Evolutionary conservation across 2,888 invertebrate species (phyloP).

Genomic region (Lacanobia oleracea): DNA sequence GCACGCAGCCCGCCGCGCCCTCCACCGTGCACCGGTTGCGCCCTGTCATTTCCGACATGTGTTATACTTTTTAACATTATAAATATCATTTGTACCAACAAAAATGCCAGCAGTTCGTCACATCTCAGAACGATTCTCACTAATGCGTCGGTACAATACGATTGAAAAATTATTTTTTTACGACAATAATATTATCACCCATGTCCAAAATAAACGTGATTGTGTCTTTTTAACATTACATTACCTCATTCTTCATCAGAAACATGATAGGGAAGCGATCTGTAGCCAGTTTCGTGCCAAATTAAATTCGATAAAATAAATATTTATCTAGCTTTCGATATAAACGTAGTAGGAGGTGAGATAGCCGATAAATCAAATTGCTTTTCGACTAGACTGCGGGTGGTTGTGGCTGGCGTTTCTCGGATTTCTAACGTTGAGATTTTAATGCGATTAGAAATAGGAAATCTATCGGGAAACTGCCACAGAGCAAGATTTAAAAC

Average conservation of each 20-base stretch:
- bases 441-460: conserved; percentile 71
- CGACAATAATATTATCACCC: neutral
- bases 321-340: conserved; percentile 90
- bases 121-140: conserved; percentile 55
- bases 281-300: conserved; percentile 86
- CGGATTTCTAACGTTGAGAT: conserved; percentile 77
- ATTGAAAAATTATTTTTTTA: conserved; percentile 15
- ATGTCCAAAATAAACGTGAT: neutral
- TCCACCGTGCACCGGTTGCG: conserved; percentile 64
- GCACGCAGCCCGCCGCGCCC: conserved; percentile 63
- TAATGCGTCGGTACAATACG: conserved; percentile 38
- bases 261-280: conserved; percentile 73
- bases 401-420: conserved; percentile 78
- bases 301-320: conserved; percentile 89
- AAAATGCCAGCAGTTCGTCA: conserved; percentile 62
- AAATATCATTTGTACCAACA: conserved; percentile 69
- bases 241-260: conserved; percentile 50
- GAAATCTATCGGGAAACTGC: conserved; percentile 59
- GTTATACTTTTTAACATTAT: conserved; percentile 73
- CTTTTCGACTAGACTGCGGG: conserved; percentile 87
- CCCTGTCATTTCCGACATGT: conserved; percentile 74
- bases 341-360: conserved; percentile 89
- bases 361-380: conserved; percentile 89
- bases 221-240: conserved; percentile 35
- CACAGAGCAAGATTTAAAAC: conserved; percentile 46